These are phyloP conservation scores for Wiebesia pumilae DNA, from an alignment of 1,140 invertebrate species.

Conservation along the genomic window DNA sequence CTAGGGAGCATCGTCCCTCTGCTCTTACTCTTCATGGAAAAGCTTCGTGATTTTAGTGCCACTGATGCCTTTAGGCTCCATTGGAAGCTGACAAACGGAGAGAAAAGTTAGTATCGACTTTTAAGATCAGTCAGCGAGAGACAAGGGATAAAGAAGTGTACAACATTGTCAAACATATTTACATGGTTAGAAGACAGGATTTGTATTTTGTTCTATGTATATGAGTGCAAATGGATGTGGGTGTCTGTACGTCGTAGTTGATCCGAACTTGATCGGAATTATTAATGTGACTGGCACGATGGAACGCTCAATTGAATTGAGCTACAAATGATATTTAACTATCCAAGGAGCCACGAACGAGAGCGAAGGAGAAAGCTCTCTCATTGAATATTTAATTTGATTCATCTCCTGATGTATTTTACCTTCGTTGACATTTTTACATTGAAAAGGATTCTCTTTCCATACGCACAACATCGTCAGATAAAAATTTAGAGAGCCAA, in stretches of 20 bases:
- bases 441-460: background rate
- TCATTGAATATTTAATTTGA: slow-evolving; percentile 21
- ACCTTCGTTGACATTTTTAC: background rate
- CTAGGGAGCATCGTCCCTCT: background rate
- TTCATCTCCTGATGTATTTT: background rate
- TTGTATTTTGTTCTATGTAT: background rate
- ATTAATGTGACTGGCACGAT: background rate
- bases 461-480: too few species aligned
- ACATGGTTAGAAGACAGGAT: background rate
- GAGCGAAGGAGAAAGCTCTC: background rate
- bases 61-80: background rate
- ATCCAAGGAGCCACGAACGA: background rate
- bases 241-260: background rate
- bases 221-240: background rate
- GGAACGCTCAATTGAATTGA: slow-evolving; percentile 12
- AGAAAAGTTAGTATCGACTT: slow-evolving; percentile 40
- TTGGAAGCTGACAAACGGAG: background rate
- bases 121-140: background rate
- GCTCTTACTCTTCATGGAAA: background rate
- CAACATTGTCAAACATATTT: background rate
- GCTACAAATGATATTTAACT: slow-evolving; percentile 10
- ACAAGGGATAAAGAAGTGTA: slow-evolving; percentile 22
- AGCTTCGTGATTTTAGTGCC: slow-evolving; percentile 16
- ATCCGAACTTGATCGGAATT: slow-evolving; percentile 31
- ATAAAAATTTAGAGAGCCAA: background rate